Percentiles rank a stretch among this genome's conserved stretches.
phyloP scores from a whole-genome alignment of 2,113 vertebrate species.

The Lasiurus cinereus region DNA sequence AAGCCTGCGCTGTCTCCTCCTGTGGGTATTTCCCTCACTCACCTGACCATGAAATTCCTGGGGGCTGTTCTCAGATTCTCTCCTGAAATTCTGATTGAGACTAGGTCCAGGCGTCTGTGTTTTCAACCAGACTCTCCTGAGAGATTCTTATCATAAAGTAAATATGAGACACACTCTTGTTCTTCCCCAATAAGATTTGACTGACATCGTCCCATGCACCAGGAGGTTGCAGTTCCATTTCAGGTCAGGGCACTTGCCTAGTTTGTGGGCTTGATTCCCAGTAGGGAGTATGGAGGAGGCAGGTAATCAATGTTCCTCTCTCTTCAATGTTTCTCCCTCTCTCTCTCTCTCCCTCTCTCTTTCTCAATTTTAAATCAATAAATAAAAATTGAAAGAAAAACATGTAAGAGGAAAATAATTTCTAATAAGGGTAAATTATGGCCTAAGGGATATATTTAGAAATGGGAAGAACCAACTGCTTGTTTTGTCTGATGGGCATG shows the following conservation, averaged over 20 bases:
- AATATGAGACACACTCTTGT: conserved; percentile 8
- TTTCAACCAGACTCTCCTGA: background rate
- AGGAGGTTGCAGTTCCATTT: too few relatives aligned
- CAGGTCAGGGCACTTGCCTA: too few relatives aligned
- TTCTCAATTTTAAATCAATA: too few relatives aligned
- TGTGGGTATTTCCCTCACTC: background rate
- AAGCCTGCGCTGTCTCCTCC: background rate
- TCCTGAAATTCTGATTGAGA: background rate
- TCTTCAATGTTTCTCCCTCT: too few relatives aligned
- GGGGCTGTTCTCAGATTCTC: background rate
- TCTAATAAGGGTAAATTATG: background rate
- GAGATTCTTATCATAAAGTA: background rate
- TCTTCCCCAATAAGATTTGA: background rate
- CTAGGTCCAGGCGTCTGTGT: background rate
- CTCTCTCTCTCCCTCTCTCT: too few relatives aligned
- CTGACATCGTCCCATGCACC: background rate
- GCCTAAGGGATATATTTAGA: conserved; percentile 4
- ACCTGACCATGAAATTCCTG: background rate
- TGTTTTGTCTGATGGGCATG: background rate
- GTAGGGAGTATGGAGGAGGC: too few relatives aligned
- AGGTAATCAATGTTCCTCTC: too few relatives aligned
- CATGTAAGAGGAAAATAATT: background rate
- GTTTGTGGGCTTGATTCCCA: too few relatives aligned
- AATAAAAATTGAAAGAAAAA: background rate
- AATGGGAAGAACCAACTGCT: background rate